A percentile compares a stretch with the other conserved stretches of the same genome.
Conservation (phyloP, 2,888 invertebrate species). For the Onthophagus sagittarius region DNA sequence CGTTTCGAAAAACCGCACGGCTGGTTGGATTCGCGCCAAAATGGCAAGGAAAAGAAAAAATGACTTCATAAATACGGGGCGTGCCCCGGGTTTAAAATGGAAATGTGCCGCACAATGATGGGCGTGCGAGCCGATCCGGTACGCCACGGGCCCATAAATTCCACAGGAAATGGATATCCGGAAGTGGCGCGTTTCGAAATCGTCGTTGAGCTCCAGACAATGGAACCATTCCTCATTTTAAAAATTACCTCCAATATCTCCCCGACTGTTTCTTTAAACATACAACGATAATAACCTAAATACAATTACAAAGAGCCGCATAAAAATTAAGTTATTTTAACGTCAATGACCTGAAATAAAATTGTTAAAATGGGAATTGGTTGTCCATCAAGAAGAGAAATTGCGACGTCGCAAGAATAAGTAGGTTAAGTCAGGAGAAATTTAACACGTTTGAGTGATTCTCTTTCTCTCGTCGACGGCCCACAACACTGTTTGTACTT, state of each 20-base stretch:
- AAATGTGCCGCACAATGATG: slow-evolving; percentile 10
- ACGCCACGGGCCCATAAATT: slow-evolving; percentile 17
- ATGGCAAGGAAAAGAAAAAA: neutral
- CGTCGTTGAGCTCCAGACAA: neutral
- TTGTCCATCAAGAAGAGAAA: neutral
- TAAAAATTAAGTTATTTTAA: no score
- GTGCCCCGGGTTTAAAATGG: slow-evolving; percentile 5
- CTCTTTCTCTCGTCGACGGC: neutral
- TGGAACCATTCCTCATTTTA: neutral
- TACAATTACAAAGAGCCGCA: no score
- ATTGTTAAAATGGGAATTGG: neutral
- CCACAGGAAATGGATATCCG: slow-evolving; percentile 23
- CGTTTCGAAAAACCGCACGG: neutral
- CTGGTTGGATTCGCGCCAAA: neutral
- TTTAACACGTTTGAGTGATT: neutral
- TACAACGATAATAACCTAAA: no score
- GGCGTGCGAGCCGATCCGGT: slow-evolving; percentile 1
- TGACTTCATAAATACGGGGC: slow-evolving; percentile 8
- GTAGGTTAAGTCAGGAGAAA: neutral
- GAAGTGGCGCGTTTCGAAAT: slow-evolving; percentile 22
- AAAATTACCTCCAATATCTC: neutral
- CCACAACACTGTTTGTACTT: neutral
- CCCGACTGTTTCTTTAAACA: no score
- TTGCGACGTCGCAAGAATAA: neutral
- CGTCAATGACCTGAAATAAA: neutral